These are phyloP conservation scores for Tachypleus tridentatus DNA, from an alignment of 1,140 invertebrate genomes.

Conservation along the genomic window DNA sequence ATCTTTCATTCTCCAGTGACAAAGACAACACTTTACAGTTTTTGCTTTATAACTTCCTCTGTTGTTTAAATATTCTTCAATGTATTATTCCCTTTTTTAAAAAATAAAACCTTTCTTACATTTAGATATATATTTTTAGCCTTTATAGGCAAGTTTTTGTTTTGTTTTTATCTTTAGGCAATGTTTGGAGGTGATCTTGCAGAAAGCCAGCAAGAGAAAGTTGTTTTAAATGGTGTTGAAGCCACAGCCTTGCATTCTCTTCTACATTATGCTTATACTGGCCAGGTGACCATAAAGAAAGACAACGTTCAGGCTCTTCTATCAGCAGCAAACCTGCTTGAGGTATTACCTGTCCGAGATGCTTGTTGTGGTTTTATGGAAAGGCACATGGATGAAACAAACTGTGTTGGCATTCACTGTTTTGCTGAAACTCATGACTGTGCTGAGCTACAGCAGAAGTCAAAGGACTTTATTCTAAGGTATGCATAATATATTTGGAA, in stretches of 20 bases:
- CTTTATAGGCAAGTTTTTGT: neutral
- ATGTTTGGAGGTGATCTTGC: conserved; percentile 40
- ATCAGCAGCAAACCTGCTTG: conserved; percentile 46
- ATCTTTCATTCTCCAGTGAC: too few relatives aligned
- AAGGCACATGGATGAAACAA: conserved; percentile 42
- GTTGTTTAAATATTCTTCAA: too few relatives aligned
- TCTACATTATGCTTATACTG: conserved; percentile 45
- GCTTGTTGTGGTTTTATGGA: conserved; percentile 42
- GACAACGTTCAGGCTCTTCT: conserved; percentile 43
- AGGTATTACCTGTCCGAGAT: conserved; percentile 41
- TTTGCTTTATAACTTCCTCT: too few relatives aligned
- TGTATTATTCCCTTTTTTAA: too few relatives aligned
- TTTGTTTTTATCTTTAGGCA: conserved; percentile 27
- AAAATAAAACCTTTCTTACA: too few relatives aligned
- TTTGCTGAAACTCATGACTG: conserved; percentile 46
- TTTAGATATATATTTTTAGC: too few relatives aligned
- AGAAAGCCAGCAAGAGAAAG: conserved; percentile 37
- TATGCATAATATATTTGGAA: conserved; percentile 15
- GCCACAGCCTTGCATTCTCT: conserved; percentile 36
- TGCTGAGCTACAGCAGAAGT: conserved; percentile 36
- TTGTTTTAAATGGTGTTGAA: conserved; percentile 43
- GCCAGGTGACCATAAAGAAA: conserved; percentile 39
- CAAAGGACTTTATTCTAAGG: conserved; percentile 34
- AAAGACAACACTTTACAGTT: too few relatives aligned
- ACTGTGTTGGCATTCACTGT: conserved; percentile 45